Base-by-base conservation (phyloP, 2,797 vertebrate genomes). In the Hozukius guyotensis region DNA sequence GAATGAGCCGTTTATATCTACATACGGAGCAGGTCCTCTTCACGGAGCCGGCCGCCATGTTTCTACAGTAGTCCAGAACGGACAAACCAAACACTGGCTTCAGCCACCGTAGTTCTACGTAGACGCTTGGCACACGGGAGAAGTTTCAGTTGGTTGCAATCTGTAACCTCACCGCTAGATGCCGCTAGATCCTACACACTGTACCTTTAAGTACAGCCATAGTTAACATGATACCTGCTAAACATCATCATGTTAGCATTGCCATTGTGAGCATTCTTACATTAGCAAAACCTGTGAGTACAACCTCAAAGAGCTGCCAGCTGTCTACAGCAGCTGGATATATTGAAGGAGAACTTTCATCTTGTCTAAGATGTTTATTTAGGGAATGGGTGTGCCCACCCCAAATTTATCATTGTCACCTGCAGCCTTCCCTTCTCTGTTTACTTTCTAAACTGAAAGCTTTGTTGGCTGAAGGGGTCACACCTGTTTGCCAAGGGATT, bases 391-490 rank as follows among this genome's bases (percentile, higher is more conserved):
- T 77, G 69, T 84, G 64, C 81, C 61, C 63, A 20, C 67, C 55
- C 63, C 63, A 65, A 79, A 85, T 90, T 60, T 38, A 82, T 92
- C 90, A 88, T 69, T 73, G 80, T 86, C 84, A 87, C 85, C 56
- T 31, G 72, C 70, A 75, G 73, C 82, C 31, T 83, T 83, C 46
- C 25, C n/a, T 66, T 70, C 27, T 65, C 63, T 62, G 65, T 86
- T 89, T 87, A 62, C 84, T 77, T 80, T 81, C 38, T 80, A 84
- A 91, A 63, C 65, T 86, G 29, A 72, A 81, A 85, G 80, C 87
- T 92, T 91, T 93, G 91, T 92, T 91, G 90, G 92, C 91, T 89
- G 60, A 75, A 89, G 79, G 69, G 89, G 87, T 92, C 90, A 80
- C 81, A 81, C 75, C 80, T 84, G 74, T 90, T 93, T 90, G 83